Percentiles rank a stretch among this genome's conserved stretches.
These are phyloP conservation scores for Tinamus guttatus DNA, from an alignment of 2,113 vertebrate genomes.

Conservation along the genomic window DNA sequence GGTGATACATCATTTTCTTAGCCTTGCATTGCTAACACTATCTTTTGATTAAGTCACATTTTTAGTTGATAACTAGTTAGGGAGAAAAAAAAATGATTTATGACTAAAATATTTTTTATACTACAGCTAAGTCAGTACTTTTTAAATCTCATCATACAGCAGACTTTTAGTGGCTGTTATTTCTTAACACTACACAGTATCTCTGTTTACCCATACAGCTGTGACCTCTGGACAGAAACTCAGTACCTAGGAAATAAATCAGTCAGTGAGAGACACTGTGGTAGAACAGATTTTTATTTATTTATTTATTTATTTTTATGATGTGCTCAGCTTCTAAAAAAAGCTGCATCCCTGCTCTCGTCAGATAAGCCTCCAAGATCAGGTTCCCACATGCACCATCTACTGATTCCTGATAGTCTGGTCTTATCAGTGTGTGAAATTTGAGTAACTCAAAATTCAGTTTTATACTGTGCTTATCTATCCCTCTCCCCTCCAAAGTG, in stretches of 20 bases:
- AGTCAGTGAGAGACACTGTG: not conserved
- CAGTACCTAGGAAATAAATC: not conserved
- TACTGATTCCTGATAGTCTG: not conserved
- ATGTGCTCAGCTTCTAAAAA: not conserved
- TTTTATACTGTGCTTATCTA: not conserved
- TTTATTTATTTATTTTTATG: not conserved
- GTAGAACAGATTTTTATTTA: not conserved
- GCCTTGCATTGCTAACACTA: not conserved
- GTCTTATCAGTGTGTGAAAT: not conserved
- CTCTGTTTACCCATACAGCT: not conserved
- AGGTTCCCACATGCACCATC: not conserved
- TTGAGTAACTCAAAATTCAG: not conserved
- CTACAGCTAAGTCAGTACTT: not conserved
- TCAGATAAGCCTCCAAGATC: not conserved
- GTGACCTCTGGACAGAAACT: not conserved
- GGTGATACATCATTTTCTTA: not conserved
- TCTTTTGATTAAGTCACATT: not conserved
- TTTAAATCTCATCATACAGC: not conserved
- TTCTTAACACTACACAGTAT: not conserved
- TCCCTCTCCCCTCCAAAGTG: not conserved
- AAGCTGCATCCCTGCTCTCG: not conserved
- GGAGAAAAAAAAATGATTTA: not conserved
- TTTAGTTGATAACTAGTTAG: not conserved
- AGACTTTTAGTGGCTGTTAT: not conserved
- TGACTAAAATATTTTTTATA: not conserved